phyloP scores from a whole-genome alignment of 2,113 vertebrate genomes.

The Tupaia tana region DNA sequence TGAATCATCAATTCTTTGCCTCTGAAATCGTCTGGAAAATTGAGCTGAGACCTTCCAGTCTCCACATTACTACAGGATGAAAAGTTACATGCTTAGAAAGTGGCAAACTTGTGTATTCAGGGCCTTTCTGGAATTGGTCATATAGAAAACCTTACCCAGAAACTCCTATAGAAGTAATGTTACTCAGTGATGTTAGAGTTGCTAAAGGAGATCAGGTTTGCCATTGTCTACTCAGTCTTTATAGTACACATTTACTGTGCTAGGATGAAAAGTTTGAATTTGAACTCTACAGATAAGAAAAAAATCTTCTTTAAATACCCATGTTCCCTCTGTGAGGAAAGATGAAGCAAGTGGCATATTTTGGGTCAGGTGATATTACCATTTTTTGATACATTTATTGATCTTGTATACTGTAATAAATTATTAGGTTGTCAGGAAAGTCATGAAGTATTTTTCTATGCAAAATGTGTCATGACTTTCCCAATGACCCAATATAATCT shows the following conservation, averaged over 20 bases:
- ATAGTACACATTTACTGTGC: not conserved
- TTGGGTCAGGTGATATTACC: not conserved
- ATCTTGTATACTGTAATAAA: not conserved
- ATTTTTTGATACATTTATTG: not conserved
- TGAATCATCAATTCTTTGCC: not conserved
- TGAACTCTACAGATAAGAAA: not conserved
- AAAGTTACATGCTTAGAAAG: not conserved
- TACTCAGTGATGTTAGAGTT: not conserved
- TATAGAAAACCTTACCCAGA: not conserved
- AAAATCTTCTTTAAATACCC: not conserved
- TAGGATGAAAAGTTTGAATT: not conserved
- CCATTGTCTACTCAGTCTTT: not conserved
- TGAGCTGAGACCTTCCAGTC: not conserved
- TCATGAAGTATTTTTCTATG: too few species aligned
- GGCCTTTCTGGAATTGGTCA: not conserved
- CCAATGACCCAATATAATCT: too few species aligned
- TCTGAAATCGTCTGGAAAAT: slow-evolving; percentile 30
- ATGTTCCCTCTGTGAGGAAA: not conserved
- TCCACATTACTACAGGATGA: not conserved
- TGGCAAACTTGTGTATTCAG: not conserved
- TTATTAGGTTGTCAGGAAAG: not conserved
- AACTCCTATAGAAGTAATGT: not conserved
- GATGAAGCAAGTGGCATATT: not conserved
- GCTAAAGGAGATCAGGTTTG: not conserved
- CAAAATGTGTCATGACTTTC: too few species aligned